A percentile compares a stretch with the other conserved stretches of the same genome.
phyloP scores from a whole-genome alignment of 2,888 invertebrate species.

The Trachelus iudaicus region DNA sequence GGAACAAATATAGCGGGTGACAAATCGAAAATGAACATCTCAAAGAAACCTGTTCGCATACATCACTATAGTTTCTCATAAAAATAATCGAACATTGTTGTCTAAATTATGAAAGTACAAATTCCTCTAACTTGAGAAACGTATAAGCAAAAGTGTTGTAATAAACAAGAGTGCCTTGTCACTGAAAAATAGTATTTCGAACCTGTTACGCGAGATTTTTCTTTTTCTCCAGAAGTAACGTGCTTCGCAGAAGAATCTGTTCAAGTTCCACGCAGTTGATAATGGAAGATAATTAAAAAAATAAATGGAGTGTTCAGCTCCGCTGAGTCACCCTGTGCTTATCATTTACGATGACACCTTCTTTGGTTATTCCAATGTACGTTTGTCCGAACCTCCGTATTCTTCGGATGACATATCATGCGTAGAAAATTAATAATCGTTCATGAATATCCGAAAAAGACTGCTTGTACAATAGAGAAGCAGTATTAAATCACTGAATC shows the following conservation, averaged over 20 bases:
- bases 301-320: neutral
- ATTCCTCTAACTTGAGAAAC: neutral
- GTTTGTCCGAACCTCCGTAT: constrained; percentile 27
- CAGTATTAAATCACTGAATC: neutral
- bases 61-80: too few species aligned
- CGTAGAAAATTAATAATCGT: constrained; percentile 24
- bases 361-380: constrained; percentile 41
- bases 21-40: neutral
- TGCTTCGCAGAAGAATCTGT: neutral
- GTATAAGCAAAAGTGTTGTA: neutral
- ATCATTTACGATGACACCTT: constrained; percentile 3
- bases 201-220: neutral
- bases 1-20: neutral
- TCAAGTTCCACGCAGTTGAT: neutral
- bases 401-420: constrained; percentile 19
- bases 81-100: too few species aligned
- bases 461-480: neutral
- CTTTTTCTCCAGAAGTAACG: neutral
- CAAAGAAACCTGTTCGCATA: neutral
- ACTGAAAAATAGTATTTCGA: neutral
- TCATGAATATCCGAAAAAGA: constrained; percentile 15
- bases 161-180: neutral
- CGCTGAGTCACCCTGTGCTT: neutral
- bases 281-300: neutral
- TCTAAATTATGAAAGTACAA: neutral